Conservation (phyloP, 2,888 invertebrate genomes). For the Bombyx huttoni region DNA sequence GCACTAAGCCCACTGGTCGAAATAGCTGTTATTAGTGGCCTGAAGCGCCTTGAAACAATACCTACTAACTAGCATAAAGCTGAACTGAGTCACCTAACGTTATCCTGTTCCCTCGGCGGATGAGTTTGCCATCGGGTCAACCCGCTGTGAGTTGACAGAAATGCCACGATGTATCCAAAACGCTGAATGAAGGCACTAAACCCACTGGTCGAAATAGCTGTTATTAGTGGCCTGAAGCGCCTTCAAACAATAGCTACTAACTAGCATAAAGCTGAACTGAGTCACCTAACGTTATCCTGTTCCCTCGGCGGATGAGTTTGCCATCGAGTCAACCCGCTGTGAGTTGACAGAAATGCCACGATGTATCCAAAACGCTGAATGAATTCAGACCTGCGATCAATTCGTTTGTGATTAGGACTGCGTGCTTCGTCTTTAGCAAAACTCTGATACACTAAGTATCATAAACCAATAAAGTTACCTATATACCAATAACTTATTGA, state of each 20-base stretch:
- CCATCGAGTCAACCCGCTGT: constrained; percentile 92
- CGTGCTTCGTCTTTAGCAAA: background rate
- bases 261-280: background rate
- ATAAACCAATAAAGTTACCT: no score
- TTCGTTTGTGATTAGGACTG: background rate
- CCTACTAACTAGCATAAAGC: background rate
- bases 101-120: constrained; percentile 51
- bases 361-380: constrained; percentile 88
- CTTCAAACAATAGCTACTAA: background rate
- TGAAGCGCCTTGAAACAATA: background rate
- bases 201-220: no score
- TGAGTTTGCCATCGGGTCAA: constrained; percentile 89
- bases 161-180: constrained; percentile 87
- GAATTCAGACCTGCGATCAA: constrained; percentile 80
- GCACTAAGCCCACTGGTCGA: no score
- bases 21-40: no score
- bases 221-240: no score
- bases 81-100: constrained; percentile 34
- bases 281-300: constrained; percentile 47
- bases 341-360: constrained; percentile 89
- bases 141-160: constrained; percentile 92
- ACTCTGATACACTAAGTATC: background rate
- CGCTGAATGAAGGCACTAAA: constrained; percentile 87
- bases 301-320: constrained; percentile 75
- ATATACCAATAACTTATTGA: no score